phyloP scores from a whole-genome alignment of 2,888 invertebrate genomes.

The Muscina levida region DNA sequence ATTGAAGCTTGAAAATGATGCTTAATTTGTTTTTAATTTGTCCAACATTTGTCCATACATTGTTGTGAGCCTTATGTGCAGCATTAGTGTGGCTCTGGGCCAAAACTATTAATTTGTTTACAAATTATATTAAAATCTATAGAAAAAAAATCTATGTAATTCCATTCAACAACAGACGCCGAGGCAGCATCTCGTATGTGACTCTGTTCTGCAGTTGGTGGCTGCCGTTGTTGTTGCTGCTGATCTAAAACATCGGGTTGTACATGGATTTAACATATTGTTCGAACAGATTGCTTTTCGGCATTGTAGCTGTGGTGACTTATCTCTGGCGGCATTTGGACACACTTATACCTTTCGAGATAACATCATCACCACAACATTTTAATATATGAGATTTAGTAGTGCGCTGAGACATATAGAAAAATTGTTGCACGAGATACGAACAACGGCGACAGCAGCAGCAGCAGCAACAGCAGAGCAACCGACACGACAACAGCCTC shows the following conservation, averaged over 20 bases:
- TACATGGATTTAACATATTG: constrained; percentile 43
- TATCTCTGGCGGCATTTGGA: constrained; percentile 54
- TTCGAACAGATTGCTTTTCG: constrained; percentile 20
- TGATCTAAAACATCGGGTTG: constrained; percentile 9
- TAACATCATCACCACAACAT: constrained; percentile 56
- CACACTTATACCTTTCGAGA: constrained; percentile 52
- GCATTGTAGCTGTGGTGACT: constrained; percentile 20
- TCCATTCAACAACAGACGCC: no score
- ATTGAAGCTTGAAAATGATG: constrained; percentile 55
- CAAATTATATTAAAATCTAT: constrained; percentile 53
- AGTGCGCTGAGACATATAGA: constrained; percentile 34
- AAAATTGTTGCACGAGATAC: constrained; percentile 60
- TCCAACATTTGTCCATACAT: constrained; percentile 50
- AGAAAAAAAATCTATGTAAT: background rate
- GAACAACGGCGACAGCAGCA: constrained; percentile 36
- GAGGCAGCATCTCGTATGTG: background rate
- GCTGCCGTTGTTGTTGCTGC: background rate
- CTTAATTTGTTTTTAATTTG: constrained; percentile 64
- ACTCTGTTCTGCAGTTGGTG: background rate
- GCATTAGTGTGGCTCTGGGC: constrained; percentile 47
- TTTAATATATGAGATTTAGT: constrained; percentile 12
- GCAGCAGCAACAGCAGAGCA: constrained; percentile 29
- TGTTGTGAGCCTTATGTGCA: background rate
- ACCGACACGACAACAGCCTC: background rate
- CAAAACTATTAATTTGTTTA: constrained; percentile 61